A percentile compares a stretch with the other conserved stretches of the same genome.
phyloP scores from a whole-genome alignment of 2,797 vertebrate genomes.

The Dicrostonyx torquatus region DNA sequence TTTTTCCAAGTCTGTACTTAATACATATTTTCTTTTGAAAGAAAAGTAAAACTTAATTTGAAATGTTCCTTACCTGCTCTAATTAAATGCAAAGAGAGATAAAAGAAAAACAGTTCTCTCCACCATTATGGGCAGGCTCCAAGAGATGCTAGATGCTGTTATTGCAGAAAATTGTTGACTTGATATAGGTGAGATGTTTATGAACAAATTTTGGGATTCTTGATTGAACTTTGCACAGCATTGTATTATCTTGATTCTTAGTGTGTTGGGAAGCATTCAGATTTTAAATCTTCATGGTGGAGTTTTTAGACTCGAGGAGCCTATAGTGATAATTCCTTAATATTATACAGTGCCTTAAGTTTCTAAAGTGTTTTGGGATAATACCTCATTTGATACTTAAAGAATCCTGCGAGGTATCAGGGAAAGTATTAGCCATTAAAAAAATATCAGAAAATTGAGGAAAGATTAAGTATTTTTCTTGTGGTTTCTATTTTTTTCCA shows the following conservation, averaged over 20 bases:
- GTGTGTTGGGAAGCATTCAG: background rate
- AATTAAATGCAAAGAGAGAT: constrained; percentile 27
- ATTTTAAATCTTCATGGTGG: constrained; percentile 42
- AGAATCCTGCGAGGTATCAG: background rate
- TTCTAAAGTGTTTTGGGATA: constrained; percentile 46
- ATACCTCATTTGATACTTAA: constrained; percentile 52
- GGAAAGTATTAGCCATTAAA: constrained; percentile 5
- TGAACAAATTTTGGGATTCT: constrained; percentile 7
- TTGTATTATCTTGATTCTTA: constrained; percentile 23
- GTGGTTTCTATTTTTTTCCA: background rate
- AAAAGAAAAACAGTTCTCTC: background rate
- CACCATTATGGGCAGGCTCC: background rate
- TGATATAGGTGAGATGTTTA: background rate
- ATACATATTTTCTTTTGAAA: constrained; percentile 42
- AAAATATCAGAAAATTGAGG: constrained; percentile 45
- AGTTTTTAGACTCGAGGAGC: constrained; percentile 14
- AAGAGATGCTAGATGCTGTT: background rate
- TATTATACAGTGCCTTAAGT: background rate
- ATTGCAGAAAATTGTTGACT: background rate
- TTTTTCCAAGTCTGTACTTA: background rate
- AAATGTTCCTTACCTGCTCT: background rate
- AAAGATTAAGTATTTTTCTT: constrained; percentile 24
- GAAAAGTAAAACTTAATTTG: constrained; percentile 26
- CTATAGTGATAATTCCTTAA: constrained; percentile 1
- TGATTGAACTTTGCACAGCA: background rate